Evolutionary conservation across 2,113 vertebrate genomes (phyloP).

Genomic region (Spea bombifrons): DNA sequence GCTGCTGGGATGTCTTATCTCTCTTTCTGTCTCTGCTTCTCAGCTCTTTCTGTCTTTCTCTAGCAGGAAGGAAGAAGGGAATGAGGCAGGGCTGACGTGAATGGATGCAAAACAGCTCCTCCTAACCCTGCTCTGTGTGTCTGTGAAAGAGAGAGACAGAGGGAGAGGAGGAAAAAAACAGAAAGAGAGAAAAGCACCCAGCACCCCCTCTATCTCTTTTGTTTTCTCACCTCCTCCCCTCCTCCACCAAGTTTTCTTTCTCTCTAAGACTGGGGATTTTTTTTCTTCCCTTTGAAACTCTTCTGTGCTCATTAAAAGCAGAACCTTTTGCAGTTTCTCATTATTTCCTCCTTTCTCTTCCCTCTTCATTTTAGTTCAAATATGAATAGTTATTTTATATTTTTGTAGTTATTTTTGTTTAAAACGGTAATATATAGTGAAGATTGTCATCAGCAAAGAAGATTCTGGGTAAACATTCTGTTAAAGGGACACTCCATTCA

Average conservation of each 20-base stretch:
- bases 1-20: slow-evolving; percentile 39
- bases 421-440: no score
- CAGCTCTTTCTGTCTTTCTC: slow-evolving; percentile 50
- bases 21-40: slow-evolving; percentile 43
- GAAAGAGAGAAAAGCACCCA: slow-evolving; percentile 41
- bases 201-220: slow-evolving; percentile 66
- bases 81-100: slow-evolving; percentile 74
- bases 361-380: background rate
- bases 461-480: no score
- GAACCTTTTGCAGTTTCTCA: slow-evolving; percentile 11
- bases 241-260: slow-evolving; percentile 58
- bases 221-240: slow-evolving; percentile 66
- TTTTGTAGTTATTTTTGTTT: background rate
- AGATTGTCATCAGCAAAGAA: no score
- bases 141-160: slow-evolving; percentile 46
- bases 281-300: slow-evolving; percentile 54
- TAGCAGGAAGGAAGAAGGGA: slow-evolving; percentile 72
- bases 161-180: slow-evolving; percentile 50
- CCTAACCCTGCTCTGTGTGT: slow-evolving; percentile 58
- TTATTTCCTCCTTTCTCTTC: slow-evolving; percentile 11
- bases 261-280: slow-evolving; percentile 51
- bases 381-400: background rate
- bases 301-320: slow-evolving; percentile 24
- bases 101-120: slow-evolving; percentile 75
- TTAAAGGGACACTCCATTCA: no score